Evolutionary conservation across 2,113 vertebrate genomes (phyloP).

Genomic region (Rhabdornis inornatus): DNA sequence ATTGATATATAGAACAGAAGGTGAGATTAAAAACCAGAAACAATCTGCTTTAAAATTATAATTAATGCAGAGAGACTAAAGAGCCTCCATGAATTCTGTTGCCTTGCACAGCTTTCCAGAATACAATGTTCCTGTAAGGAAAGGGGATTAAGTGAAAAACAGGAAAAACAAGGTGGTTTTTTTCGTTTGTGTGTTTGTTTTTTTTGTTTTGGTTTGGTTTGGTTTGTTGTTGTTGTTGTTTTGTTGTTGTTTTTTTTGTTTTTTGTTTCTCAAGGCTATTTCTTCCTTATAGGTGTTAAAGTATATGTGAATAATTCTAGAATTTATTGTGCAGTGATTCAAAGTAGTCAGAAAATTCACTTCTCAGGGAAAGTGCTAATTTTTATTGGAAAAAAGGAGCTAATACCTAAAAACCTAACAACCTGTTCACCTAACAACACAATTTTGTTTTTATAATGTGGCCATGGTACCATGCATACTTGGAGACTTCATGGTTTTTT

Average conservation of each 20-base stretch:
- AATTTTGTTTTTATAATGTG: background rate
- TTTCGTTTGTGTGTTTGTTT: background rate
- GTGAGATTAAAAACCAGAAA: background rate
- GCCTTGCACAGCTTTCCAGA: background rate
- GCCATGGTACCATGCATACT: rapidly evolving
- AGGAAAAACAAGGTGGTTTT: background rate
- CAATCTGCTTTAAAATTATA: background rate
- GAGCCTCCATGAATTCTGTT: background rate
- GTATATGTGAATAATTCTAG: background rate
- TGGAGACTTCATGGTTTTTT: background rate
- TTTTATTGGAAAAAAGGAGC: background rate
- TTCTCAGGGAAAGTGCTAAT: background rate
- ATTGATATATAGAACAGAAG: slow-evolving; percentile 10
- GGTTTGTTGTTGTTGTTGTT: too few relatives aligned
- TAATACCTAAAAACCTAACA: background rate
- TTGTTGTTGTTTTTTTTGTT: background rate
- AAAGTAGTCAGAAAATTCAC: background rate
- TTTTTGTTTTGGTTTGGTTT: background rate
- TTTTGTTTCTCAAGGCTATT: background rate
- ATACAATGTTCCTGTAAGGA: background rate
- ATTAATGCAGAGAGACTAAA: background rate
- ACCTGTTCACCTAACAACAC: background rate
- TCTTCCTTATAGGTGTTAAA: background rate
- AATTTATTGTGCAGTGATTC: background rate
- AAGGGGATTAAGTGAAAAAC: background rate